Evolutionary conservation across 2,113 vertebrate species (phyloP), one percentile per base, ranked within the genome.

Genomic region (Nothobranchius furzeri): DNA sequence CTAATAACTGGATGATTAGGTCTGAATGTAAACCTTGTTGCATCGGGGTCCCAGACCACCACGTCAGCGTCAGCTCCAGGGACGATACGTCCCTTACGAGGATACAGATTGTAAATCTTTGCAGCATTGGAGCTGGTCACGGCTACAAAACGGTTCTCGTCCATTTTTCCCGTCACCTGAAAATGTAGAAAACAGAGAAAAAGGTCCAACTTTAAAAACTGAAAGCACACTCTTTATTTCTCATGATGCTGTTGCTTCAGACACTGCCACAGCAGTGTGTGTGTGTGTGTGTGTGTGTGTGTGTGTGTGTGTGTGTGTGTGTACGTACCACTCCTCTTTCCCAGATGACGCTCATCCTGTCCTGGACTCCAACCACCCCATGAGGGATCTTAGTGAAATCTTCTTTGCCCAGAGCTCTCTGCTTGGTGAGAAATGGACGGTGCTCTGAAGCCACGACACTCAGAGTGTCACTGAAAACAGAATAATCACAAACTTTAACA

Each of bases 331-430:
- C 97, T n/a, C 96, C 96, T 9, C 95, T 93, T 88, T 99, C 96
- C 97, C 97, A 99, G 76, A 98, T 93, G 88, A 99, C 94, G 15
- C 94, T 97, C 97, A 99, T 98, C 79, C 97, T 94, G 88, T 99
- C 97, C 90, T 99, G 96, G 68, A 98, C 95, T 0, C 97, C 96
- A 0, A 95, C 92, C 69, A 98, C 94, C 0, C 96, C 96, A 0
- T 98, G 97, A 0, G 97, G 97, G 88, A 99, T 99, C 91, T 99
- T 99, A 74, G 96, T 98, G 91, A 99, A 99, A 90, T 99, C 97
- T 59, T 99, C 97, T 87, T 96, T 97, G 76, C 97, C 97, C 94
- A 98, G 93, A 48, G 97, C 96, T 74, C 95, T 98, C 94, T 99
- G 96, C 88, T 98, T 98, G 59, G 91, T 92, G 85, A 90, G 95